Percentiles rank a stretch among this genome's conserved stretches.
Conservation (phyloP, 2,888 invertebrate species). For the Cremastobaeus sp. region DNA sequence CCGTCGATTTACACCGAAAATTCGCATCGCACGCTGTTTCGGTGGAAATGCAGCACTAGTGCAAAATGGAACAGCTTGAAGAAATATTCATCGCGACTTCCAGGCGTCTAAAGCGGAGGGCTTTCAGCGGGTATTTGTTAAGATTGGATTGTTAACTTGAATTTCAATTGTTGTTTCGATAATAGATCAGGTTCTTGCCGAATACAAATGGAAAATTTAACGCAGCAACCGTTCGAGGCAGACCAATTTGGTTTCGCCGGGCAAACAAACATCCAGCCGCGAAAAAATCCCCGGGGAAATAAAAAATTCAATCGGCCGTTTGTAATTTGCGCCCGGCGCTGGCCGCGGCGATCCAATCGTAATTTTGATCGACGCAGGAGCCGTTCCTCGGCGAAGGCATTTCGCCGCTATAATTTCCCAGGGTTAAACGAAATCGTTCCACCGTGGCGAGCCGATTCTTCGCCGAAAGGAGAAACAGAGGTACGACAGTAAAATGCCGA, state of each 20-base stretch:
- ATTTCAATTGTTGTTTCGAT: too few relatives aligned
- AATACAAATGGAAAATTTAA: too few relatives aligned
- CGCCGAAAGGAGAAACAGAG: conserved; percentile 58
- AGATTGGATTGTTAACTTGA: too few relatives aligned
- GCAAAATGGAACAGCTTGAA: too few relatives aligned
- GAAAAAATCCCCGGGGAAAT: conserved; percentile 17
- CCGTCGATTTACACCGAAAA: too few relatives aligned
- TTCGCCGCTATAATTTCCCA: conserved; percentile 54
- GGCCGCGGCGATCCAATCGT: conserved; percentile 23
- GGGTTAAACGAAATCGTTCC: conserved; percentile 60
- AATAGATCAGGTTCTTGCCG: too few relatives aligned
- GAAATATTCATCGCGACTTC: too few relatives aligned
- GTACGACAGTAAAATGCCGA: conserved; percentile 60
- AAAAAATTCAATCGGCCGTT: conserved; percentile 42
- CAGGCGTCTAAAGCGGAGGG: too few relatives aligned
- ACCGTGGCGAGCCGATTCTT: conserved; percentile 49
- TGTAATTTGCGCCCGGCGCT: conserved; percentile 25
- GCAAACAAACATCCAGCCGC: conserved; percentile 3
- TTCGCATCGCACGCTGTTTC: too few relatives aligned
- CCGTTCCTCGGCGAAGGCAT: conserved; percentile 12
- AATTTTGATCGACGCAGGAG: conserved; percentile 30
- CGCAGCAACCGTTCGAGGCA: too few relatives aligned
- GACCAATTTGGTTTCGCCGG: not conserved
- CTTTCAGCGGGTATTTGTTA: too few relatives aligned
- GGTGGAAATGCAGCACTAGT: too few relatives aligned